Base-by-base conservation (phyloP, 2,113 vertebrate species). In the Sinosuthora webbiana region DNA sequence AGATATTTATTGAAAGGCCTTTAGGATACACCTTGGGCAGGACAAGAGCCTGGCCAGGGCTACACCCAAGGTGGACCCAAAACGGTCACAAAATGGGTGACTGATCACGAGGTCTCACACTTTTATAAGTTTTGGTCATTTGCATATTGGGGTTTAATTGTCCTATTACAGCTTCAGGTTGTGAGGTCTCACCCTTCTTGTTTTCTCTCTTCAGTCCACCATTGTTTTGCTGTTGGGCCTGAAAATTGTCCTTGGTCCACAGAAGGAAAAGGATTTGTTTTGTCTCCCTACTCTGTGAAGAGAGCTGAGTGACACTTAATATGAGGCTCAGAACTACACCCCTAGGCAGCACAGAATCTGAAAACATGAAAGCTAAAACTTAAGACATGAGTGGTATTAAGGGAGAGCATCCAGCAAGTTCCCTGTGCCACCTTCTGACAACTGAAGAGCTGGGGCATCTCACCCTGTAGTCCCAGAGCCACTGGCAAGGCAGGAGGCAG, bases 391-490 rank as follows among this genome's bases (percentile, higher is more conserved):
- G 27, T 70, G 10, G 5, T 6, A 45, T 45, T 45, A 35, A 35
- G 28, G 25, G 11, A 69, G 15, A 67, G 39, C 39, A 50, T 15
- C 25, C 69, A 59, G 10, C 20, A 63, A 12, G 17, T 17, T 42
- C 71, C 52, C 56, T 42, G 0, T 19, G 20, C 16, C 25, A 39
- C 6, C 25, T 70, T 63, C 33, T 27, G 33, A 71, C 15, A 20
- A 3, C 13, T 55, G 6, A 7, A 41, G 39, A 57, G 86, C 15
- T 5, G 3, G 20, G 33, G 10, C 11, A 50, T 41, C 52, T 75
- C 0, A 0, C 25, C 17, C 28, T 50, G 39, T 1, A 1, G 4
- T 39, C 9, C 27, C n/a, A 75, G 50, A 47, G 35, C 8, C 44
- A 7, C 52, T 19, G 12, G 44, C 24, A 55, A 88, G 19, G 75